Evolutionary conservation across 1,140 invertebrate genomes (phyloP).

Genomic region (Daktulosphaira vitifoliae): DNA sequence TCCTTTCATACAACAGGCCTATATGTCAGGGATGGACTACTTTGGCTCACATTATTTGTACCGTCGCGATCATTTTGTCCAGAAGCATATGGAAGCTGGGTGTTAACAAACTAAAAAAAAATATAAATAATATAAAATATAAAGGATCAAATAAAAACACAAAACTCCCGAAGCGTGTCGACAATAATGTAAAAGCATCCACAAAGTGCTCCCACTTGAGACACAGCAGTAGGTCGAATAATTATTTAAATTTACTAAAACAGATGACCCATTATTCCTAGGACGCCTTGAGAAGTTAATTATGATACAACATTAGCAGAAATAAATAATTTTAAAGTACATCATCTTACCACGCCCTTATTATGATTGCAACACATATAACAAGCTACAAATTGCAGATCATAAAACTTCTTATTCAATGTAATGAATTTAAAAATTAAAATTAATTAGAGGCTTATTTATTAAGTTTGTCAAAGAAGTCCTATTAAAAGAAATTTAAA

Average conservation of each 20-base stretch:
- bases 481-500: no score
- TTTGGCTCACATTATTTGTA: constrained; percentile 32
- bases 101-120: constrained; percentile 33
- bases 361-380: constrained; percentile 6
- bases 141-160: constrained; percentile 28
- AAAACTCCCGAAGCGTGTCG: constrained; percentile 32
- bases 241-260: no score
- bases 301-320: constrained; percentile 8
- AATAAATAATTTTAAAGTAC: not conserved
- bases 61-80: constrained; percentile 30
- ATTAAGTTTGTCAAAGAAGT: no score
- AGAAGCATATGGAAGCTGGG: constrained; percentile 32
- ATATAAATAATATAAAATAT: constrained; percentile 16
- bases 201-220: constrained; percentile 5
- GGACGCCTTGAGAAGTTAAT: constrained; percentile 26
- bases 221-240: constrained; percentile 6
- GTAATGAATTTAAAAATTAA: no score
- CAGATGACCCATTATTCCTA: no score
- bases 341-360: not conserved
- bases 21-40: constrained; percentile 31
- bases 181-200: constrained; percentile 24
- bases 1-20: constrained; percentile 27
- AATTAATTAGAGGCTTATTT: no score
- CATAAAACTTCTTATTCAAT: no score
- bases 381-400: constrained; percentile 19